Evolutionary conservation across 2,113 vertebrate species (phyloP), one percentile per base, ranked within the genome.

Genomic region (Trachemys scripta): DNA sequence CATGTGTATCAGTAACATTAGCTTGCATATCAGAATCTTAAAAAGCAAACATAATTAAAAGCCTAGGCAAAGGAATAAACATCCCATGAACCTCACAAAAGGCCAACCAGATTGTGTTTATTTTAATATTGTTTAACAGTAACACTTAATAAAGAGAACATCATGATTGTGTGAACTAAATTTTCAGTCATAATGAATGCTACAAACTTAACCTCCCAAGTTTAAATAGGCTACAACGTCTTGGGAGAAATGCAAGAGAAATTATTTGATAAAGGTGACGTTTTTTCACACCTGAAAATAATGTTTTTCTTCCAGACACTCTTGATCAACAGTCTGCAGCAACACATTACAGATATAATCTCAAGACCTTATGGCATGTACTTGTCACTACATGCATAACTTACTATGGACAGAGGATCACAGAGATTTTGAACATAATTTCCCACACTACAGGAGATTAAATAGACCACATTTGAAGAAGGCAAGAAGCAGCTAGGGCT

Each of bases 271-370:
- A 99, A 99, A 99, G 99, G 99, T 99, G 99, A 99, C 95, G 98
- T 98, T 98, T 99, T 99, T 99, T 99, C 99, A 99, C 99, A 99
- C 99, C 98, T 99, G 99, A 98, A 99, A 99, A 99, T 99, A 99
- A 99, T 99, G 99, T 98, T 99, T 99, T 98, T 98, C 98, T 98
- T 98, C 94, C 95, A 98, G 96, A 92, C 97, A 98, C 96, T 98
- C 98, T 99, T 99, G 99, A 99, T 99, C 98, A 99, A 99, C 98
- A 98, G 99, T 98, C 98, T 94, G 98, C 98, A 99, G 98, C 99
- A 99, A 99, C 99, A 99, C 99, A 98, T 99, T 98, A 98, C 98
- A 98, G 98, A 99, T 98, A 99, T 98, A 99, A 99, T 99, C 99
- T 99, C 97, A 97, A 98, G 98, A 99, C 98, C 98, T 98, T 98